Evolutionary conservation across 2,113 vertebrate genomes (phyloP).

Genomic region (Scomber scombrus): DNA sequence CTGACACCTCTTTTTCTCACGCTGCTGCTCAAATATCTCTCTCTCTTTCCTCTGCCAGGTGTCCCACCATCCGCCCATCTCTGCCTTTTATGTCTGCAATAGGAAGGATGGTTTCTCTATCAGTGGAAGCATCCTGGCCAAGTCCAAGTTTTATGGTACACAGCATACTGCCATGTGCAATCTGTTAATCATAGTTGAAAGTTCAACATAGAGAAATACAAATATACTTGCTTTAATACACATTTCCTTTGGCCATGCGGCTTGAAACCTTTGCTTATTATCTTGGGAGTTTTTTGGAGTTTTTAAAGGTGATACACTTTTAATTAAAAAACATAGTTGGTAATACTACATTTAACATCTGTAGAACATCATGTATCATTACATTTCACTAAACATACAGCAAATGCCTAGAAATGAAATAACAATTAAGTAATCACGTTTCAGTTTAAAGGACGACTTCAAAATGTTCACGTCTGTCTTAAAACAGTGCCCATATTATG

Average conservation of each 20-base stretch:
- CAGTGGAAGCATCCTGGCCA: slow-evolving; percentile 93
- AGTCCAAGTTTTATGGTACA: slow-evolving; percentile 97
- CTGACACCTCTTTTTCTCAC: slow-evolving; percentile 6
- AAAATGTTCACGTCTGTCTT: too few species aligned
- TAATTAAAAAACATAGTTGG: too few species aligned
- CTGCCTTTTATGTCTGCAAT: slow-evolving; percentile 96
- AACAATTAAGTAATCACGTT: too few species aligned
- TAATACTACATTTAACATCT: too few species aligned
- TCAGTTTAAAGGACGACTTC: too few species aligned
- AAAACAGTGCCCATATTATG: neutral
- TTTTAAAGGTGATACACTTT: too few species aligned
- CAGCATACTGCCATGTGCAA: neutral
- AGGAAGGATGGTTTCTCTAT: slow-evolving; percentile 95
- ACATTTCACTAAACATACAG: too few species aligned
- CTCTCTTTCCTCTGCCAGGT: slow-evolving; percentile 84
- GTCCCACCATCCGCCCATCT: slow-evolving; percentile 96
- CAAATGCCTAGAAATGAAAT: too few species aligned
- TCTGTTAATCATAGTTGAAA: neutral
- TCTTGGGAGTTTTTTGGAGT: too few species aligned
- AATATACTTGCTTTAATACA: too few species aligned
- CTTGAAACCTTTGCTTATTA: neutral
- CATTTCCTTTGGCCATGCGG: neutral
- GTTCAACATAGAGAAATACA: neutral
- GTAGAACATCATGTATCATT: too few species aligned
- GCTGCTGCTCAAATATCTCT: slow-evolving; percentile 18